A percentile compares a stretch with the other conserved stretches of the same genome.
Evolutionary conservation across 2,113 vertebrate species (phyloP).

Genomic region (Tylochromis polylepis): DNA sequence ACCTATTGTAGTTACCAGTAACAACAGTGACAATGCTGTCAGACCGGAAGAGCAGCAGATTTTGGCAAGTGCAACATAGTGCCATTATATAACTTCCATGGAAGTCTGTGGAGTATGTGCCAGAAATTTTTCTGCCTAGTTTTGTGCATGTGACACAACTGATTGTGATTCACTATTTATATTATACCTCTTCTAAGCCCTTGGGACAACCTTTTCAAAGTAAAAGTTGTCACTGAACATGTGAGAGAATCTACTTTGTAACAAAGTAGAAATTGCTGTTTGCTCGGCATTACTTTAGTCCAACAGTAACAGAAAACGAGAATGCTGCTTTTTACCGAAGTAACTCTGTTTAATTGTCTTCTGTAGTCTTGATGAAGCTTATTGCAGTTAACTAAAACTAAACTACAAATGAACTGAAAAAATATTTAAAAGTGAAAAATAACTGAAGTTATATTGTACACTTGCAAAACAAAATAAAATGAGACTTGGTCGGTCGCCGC

Average conservation of each 20-base stretch:
- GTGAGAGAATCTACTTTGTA: not conserved
- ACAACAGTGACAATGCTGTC: not conserved
- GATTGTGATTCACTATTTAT: not conserved
- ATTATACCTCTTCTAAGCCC: not conserved
- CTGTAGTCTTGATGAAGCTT: no score
- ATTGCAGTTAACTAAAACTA: not conserved
- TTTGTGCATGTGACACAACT: not conserved
- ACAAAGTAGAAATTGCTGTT: not conserved
- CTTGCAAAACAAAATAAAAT: not conserved
- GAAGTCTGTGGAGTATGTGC: not conserved
- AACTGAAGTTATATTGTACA: not conserved
- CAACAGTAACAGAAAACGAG: not conserved
- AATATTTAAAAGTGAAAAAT: not conserved
- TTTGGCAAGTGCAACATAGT: not conserved
- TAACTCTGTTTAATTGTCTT: not conserved
- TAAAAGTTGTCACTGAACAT: not conserved
- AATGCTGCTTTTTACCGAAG: not conserved
- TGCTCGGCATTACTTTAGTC: not conserved
- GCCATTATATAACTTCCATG: not conserved
- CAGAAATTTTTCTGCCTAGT: not conserved
- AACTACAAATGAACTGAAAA: not conserved
- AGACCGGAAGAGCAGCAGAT: not conserved
- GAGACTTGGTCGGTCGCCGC: not conserved
- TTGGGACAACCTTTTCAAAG: not conserved
- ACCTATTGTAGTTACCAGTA: not conserved